Base-by-base conservation (phyloP, 2,797 vertebrate genomes). In the Mormyrus hasselquistii region DNA sequence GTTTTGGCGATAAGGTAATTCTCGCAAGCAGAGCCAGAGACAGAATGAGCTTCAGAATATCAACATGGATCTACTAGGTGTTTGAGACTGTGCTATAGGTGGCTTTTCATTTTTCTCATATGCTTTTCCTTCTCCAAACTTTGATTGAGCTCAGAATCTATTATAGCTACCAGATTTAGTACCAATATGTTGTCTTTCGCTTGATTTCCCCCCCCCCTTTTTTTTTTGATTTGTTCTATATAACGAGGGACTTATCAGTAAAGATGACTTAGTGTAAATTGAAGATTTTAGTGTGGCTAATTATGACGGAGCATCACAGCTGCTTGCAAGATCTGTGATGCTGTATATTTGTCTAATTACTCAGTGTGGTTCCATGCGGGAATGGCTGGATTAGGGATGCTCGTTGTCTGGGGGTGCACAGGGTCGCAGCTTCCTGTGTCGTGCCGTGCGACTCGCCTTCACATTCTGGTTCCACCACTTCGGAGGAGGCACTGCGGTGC, bases 161-260 rank as follows among this genome's bases (percentile, higher is more conserved):
- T 44, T 52, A 65, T 57, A 19, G 91, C 94, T 94, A 93, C 93
- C 90, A 94, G 92, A 92, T 92, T 94, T 93, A 92, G 44, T 92
- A 91, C 88, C 89, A 89, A 87, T 87, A 91, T 44, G 90, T 86
- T 29, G 14, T 22, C 9, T 84, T 50, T 47, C 7, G 22, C 19
- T 34, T 34, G 25, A 29, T 29, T 29, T 1, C 52, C 53, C 53
- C 4, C 0, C 38, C 38, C 38, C 38, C 38, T 2, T 2, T 3
- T 65, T 2, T 41, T n/a, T 69, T 44, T 44, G 1, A 41, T 79
- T n/a, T 29, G 16, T 44, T 44, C 44, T 7, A 6, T 79, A 44
- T 44, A 44, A 5, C 1, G 2, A 44, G 73, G 38, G 73, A 0
- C 38, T 44, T 79, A 38, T 79, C 34, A 44, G 14, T 79, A 9